Evolutionary conservation across 2,888 invertebrate species (phyloP).

Genomic region (Sarcophaga carnaria): DNA sequence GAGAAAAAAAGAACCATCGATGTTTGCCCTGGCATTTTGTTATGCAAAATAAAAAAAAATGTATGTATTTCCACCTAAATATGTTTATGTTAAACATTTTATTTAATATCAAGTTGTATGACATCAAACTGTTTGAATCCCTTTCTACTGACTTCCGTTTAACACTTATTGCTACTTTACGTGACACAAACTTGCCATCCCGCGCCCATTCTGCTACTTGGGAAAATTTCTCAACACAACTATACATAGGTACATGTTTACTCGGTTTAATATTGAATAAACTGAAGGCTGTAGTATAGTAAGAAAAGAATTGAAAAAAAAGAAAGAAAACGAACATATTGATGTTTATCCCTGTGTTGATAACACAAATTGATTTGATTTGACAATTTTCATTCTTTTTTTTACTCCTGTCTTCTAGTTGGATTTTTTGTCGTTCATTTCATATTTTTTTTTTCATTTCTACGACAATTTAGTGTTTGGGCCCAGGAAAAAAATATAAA

Average conservation of each 20-base stretch:
- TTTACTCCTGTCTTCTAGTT: background rate
- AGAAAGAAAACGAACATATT: conserved; percentile 65
- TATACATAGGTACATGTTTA: conserved; percentile 38
- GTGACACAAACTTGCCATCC: conserved; percentile 65
- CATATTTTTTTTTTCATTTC: conserved; percentile 25
- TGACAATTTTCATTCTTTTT: conserved; percentile 60
- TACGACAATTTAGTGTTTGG: background rate
- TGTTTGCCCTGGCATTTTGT: conserved; percentile 44
- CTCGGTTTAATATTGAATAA: conserved; percentile 60
- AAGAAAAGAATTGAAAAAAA: background rate
- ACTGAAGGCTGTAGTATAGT: background rate
- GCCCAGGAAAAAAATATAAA: conserved; percentile 35
- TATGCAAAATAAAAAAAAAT: conserved; percentile 47
- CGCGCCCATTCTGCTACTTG: background rate
- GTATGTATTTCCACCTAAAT: conserved; percentile 54
- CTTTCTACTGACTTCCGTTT: conserved; percentile 62
- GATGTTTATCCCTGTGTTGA: conserved; percentile 68
- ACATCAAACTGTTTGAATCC: conserved; percentile 59
- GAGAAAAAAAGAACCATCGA: background rate
- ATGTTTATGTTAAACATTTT: conserved; percentile 64
- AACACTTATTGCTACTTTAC: conserved; percentile 69
- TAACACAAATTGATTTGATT: conserved; percentile 70
- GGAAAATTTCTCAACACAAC: background rate
- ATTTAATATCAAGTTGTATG: conserved; percentile 64
- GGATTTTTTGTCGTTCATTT: conserved; percentile 54